phyloP scores from a whole-genome alignment of 2,113 vertebrate genomes.

The Sclerurus mexicanus region DNA sequence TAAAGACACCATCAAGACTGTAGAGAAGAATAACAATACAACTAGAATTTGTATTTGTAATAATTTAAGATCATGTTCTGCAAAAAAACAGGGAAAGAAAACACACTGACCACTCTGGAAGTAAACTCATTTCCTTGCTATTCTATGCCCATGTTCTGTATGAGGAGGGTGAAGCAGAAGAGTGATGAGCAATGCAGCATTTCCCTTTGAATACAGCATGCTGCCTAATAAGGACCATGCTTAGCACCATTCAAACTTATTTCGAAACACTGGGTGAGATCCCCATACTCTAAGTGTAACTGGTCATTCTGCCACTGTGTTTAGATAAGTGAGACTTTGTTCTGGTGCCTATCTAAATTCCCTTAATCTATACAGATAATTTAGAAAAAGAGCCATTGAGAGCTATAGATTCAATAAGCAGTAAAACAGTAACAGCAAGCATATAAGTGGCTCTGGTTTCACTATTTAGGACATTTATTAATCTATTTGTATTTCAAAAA shows the following conservation, averaged over 20 bases:
- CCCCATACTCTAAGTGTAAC: not conserved
- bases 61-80: conserved; percentile 14
- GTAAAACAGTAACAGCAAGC: not conserved
- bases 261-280: not conserved
- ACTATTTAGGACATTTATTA: not conserved
- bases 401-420: not conserved
- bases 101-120: not conserved
- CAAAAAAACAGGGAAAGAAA: conserved; percentile 9
- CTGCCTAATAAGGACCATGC: not conserved
- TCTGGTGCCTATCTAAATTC: not conserved
- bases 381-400: not conserved
- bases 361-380: not conserved
- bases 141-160: not conserved
- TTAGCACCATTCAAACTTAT: not conserved
- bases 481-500: not conserved
- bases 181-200: not conserved
- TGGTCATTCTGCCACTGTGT: not conserved
- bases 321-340: not conserved
- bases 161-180: not conserved
- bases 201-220: not conserved
- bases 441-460: not conserved
- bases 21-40: not conserved
- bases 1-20: not conserved
- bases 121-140: not conserved
- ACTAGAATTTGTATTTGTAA: not conserved